Base-by-base conservation (phyloP, 2,113 vertebrate genomes). In the Ceuthmochares aereus region DNA sequence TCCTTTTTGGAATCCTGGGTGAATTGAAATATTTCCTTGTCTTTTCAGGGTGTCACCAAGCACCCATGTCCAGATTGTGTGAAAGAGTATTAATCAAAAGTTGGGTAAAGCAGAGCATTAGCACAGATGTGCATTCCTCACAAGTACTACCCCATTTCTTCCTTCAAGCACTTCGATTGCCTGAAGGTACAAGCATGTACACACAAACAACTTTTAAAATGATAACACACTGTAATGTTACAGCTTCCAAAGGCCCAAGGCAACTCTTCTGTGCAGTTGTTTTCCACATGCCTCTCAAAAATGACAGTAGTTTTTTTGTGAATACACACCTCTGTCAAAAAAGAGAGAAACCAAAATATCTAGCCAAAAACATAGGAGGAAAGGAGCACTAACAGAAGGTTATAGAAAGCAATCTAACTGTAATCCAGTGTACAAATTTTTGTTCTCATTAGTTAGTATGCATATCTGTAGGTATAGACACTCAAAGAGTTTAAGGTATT, bases 401-500 rank as follows among this genome's bases (percentile, higher is more conserved):
- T 59, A 8, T 12, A 77, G 42, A 40, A 69, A 87, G 14, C 27
- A 84, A 36, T 60, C 34, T 55, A 55, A 30, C 26, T 74, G 59
- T 5, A 68, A 51, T 26, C 20, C 42, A 6, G 20, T 16, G 32
- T 25, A 42, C 13, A 51, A 56, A 49, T 7, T 66, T 40, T 49
- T 30, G n/a, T 40, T 76, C 26, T 80, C 42, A 60, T 12, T 12
- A 42, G 7, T 22, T 23, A 2, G 4, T 8, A 5, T 14, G 10
- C 8, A 5, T 8, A 26, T 32, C 17, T 55, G 34, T 7, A 81
- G 30, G 20, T 10, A 26, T 1, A 86, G 34, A 11, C 11, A 16
- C 5, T 52, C 22, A 5, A 0, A 2, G 26, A 16, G 0, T 42
- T 88, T 9, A 10, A 19, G 7, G 32, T 32, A 7, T 15, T 69